These are phyloP conservation scores for Aricia artaxerxes DNA, from an alignment of 2,888 invertebrate genomes.

Conservation along the genomic window DNA sequence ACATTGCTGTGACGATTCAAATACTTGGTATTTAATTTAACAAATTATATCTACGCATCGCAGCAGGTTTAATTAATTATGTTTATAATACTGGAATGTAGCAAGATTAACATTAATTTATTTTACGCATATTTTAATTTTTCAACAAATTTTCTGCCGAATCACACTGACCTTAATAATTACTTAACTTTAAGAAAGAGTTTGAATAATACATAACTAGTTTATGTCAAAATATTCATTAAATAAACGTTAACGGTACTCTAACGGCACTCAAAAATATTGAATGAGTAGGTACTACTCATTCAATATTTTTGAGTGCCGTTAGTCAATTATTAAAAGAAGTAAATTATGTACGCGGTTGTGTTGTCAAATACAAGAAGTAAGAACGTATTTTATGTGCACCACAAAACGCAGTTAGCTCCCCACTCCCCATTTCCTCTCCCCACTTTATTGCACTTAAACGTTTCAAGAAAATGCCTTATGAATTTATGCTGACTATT, in stretches of 20 bases:
- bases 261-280: too few species aligned
- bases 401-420: slow-evolving; percentile 11
- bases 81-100: not conserved
- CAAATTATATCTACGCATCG: not conserved
- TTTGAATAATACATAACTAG: too few species aligned
- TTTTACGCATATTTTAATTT: too few species aligned
- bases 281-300: too few species aligned
- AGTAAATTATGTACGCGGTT: not conserved
- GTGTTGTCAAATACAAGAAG: not conserved
- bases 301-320: too few species aligned
- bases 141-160: too few species aligned
- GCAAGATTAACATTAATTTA: too few species aligned
- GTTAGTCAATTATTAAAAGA: slow-evolving; percentile 3
- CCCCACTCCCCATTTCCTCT: not conserved
- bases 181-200: too few species aligned
- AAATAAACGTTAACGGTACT: too few species aligned
- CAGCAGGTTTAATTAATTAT: not conserved
- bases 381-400: not conserved
- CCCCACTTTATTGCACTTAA: slow-evolving; percentile 1
- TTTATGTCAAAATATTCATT: too few species aligned
- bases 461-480: slow-evolving; percentile 16
- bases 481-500: slow-evolving; percentile 9
- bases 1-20: not conserved
- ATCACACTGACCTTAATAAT: too few species aligned
- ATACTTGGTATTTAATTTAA: not conserved